Conservation (phyloP, 2,797 vertebrate species). For the Trachurus trachurus region DNA sequence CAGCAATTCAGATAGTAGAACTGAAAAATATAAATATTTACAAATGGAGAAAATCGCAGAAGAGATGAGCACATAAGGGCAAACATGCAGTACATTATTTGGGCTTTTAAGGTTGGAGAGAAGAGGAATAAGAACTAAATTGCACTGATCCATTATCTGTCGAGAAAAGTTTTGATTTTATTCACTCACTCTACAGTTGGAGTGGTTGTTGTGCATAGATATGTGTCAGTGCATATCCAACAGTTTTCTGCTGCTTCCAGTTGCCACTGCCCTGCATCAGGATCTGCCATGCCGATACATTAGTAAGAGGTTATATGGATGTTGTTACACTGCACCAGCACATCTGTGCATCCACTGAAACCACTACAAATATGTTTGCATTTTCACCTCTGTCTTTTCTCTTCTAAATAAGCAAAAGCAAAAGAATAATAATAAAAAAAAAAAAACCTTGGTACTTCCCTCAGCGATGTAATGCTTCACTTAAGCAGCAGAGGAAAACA, state of each 20-base stretch:
- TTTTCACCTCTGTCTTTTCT: neutral
- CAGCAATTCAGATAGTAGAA: neutral
- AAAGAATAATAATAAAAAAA: neutral
- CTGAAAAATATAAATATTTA: neutral
- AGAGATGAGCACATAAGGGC: neutral
- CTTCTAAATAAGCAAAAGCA: neutral
- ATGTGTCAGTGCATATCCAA: neutral
- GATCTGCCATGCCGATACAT: neutral
- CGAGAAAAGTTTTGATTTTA: neutral
- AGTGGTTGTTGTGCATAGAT: neutral
- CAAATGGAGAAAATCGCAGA: neutral
- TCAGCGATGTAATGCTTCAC: constrained; percentile 40
- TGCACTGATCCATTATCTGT: neutral
- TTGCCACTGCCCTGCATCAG: neutral
- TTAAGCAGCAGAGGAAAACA: constrained; percentile 29
- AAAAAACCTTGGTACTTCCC: constrained; percentile 2
- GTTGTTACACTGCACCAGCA: neutral
- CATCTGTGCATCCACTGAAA: neutral
- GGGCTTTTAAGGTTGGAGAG: too few species aligned
- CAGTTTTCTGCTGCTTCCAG: neutral
- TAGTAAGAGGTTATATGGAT: constrained; percentile 1
- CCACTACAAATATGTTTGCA: neutral
- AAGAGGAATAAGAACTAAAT: too few species aligned
- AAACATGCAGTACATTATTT: neutral
- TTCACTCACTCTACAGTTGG: neutral